These are phyloP conservation scores for Drosophila percnosoma DNA, from an alignment of 2,888 invertebrate genomes.

Conservation along the genomic window DNA sequence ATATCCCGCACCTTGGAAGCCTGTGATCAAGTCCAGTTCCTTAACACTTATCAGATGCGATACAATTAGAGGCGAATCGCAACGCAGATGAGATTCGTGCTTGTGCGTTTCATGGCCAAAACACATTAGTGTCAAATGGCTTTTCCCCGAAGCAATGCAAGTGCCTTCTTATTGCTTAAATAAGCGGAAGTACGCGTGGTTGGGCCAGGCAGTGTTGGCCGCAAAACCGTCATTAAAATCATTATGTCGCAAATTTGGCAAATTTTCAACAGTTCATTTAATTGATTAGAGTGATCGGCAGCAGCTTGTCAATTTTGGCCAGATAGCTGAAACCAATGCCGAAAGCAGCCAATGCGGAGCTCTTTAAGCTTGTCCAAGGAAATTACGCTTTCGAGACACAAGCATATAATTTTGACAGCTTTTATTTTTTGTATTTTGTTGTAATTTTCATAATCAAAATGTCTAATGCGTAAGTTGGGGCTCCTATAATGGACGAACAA, in stretches of 20 bases:
- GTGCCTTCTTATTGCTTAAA: slow-evolving; percentile 66
- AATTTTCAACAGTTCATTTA: slow-evolving; percentile 81
- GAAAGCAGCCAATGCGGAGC: slow-evolving; percentile 13
- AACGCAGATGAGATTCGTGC: background rate
- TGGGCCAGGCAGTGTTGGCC: slow-evolving; percentile 8
- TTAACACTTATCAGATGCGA: slow-evolving; percentile 43
- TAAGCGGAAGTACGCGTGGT: slow-evolving; percentile 66
- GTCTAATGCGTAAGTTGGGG: slow-evolving; percentile 31
- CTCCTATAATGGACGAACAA: slow-evolving; percentile 17
- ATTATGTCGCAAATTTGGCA: slow-evolving; percentile 70
- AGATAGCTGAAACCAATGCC: slow-evolving; percentile 65
- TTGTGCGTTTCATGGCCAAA: slow-evolving; percentile 51
- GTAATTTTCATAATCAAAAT: slow-evolving; percentile 74
- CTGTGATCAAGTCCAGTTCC: slow-evolving; percentile 53
- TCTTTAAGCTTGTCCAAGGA: slow-evolving; percentile 53
- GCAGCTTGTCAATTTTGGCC: slow-evolving; percentile 40
- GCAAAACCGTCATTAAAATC: slow-evolving; percentile 53
- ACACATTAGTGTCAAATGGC: slow-evolving; percentile 71
- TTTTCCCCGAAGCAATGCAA: slow-evolving; percentile 22
- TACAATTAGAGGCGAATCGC: background rate
- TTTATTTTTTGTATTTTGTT: slow-evolving; percentile 33
- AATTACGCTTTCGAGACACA: slow-evolving; percentile 51
- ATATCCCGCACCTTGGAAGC: slow-evolving; percentile 17
- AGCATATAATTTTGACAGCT: slow-evolving; percentile 71
- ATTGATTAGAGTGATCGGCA: slow-evolving; percentile 70